Percentiles rank a stretch among this genome's conserved stretches.
Evolutionary conservation across 2,888 invertebrate species (phyloP).

Genomic region (Orchestes rusci): DNA sequence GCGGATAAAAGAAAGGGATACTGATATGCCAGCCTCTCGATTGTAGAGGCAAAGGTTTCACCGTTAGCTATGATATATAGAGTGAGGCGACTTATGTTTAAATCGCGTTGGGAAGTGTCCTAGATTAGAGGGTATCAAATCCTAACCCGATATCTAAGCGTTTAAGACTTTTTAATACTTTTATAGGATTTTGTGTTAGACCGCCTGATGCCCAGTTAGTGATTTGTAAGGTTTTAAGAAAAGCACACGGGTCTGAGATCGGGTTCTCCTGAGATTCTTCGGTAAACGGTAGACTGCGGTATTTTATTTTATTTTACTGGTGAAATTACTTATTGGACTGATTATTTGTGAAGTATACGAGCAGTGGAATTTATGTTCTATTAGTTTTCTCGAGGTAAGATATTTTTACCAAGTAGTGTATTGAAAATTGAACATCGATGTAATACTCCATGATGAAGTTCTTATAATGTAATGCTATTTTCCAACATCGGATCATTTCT

Average conservation of each 20-base stretch:
- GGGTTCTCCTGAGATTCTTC: constrained; percentile 5
- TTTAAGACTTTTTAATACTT: constrained; percentile 70
- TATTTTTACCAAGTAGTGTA: no score
- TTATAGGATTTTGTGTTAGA: constrained; percentile 47
- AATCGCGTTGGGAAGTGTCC: constrained; percentile 70
- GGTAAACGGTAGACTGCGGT: constrained; percentile 1
- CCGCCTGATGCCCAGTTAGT: constrained; percentile 40
- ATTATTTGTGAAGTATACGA: background rate
- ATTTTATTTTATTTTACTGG: constrained; percentile 2
- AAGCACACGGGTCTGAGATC: constrained; percentile 23
- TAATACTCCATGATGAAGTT: no score
- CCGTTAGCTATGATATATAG: constrained; percentile 53
- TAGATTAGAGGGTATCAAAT: constrained; percentile 57
- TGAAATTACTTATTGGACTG: constrained; percentile 1
- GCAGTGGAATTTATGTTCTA: no score
- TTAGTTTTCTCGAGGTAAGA: no score
- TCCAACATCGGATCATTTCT: no score
- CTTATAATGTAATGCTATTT: no score
- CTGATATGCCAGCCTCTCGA: constrained; percentile 35
- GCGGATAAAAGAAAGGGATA: constrained; percentile 32
- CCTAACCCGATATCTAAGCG: constrained; percentile 60
- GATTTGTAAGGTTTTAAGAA: constrained; percentile 43
- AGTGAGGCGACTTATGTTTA: constrained; percentile 65
- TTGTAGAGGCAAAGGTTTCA: constrained; percentile 35
- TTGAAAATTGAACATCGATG: no score